Base-by-base conservation (phyloP, 2,888 invertebrate species). In the Furcula furcula region DNA sequence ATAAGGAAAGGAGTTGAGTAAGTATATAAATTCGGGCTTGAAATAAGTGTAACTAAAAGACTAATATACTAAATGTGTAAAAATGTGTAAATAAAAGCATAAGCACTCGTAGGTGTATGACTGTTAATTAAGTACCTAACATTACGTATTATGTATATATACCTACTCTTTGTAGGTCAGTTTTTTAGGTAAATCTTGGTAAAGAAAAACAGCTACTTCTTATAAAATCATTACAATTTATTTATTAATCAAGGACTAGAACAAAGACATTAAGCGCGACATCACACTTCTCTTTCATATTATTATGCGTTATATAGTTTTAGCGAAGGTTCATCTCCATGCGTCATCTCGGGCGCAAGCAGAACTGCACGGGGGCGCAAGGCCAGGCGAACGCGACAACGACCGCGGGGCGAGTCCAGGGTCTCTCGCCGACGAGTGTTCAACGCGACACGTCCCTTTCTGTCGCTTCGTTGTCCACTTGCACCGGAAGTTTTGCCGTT, bases 401-500 rank as follows among this genome's bases (percentile, higher is more conserved):
- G 66, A 72, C 75, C 76, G 70, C 71, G 69, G 58, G 77, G 76
- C 79, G 75, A 80, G 76, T 81, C 84, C 84, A 78, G 65, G 60
- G 68, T 68, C 65, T 20, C 20, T 20, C 20, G 20, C 20, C 20
- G 7, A 41, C 22, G 10, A 36, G 31, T 52, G 76, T 73, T 86
- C 87, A 86, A 69, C 87, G 87, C 46, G 86, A 86, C 55, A 86
- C 84, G 45, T 86, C 86, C n/a, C 79, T 78, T 55, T 87, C 84
- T 41, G 72, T 60, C 22, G 64, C 53, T 28, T 67, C 64, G 41
- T 68, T 71, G 18, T 67, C 67, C 34, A 64, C 56, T 38, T 65
- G 64, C 31, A 58, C 49, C 4, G 71, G 58, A 34, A 74, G 53
- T 40, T 66, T 70, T 15, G 84, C 84, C 16, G 72, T 75, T 59